Base-by-base conservation (phyloP, 2,888 invertebrate species). In the Spisula solida region DNA sequence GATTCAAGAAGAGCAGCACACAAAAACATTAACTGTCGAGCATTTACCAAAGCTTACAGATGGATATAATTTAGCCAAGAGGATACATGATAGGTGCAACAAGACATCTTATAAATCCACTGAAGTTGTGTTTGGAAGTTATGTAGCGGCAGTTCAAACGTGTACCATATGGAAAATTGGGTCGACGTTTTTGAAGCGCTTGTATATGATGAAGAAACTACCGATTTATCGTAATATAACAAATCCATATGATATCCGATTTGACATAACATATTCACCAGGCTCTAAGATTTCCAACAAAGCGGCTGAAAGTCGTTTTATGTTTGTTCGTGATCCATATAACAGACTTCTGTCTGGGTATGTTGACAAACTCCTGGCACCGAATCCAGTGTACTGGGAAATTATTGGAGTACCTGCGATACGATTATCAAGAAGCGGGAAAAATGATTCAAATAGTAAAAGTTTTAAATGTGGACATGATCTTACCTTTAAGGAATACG, bases 381-480 rank as follows among this genome's bases (percentile, higher is more conserved):
- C 93, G 4, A 93, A 93, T 51, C 91, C 92, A 4, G 86, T 90
- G 47, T 92, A 90, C 83, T 93, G 93, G 93, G 55, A 87, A 79
- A 31, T 31, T 16, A 87, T 87, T 14, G 87, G 87, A 18, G 51
- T 82, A 18, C 87, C 87, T 14, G 87, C 87, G 8, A 87, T 87
- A 25, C 31, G 56, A 5, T 55, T 25, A 1, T 56, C 75, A 20
- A 51, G 87, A 78, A 31, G 31, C 1, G 34, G 8, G 1, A 18
- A 31, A 14, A 8, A 12, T 10, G 41, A 55, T 2, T 6, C 56
- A 31, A 55, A 55, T 41, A 25, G 8, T 0, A 34, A 34, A 6
- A 87, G 87, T 56, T 34, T 87, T 29, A 34, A 79, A 55, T 87
- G 87, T 60, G 87, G 87, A n/a, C 87, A 87, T 56, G 87, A 87